Base-by-base conservation (phyloP, 2,888 invertebrate species). In the Thumatha senex region DNA sequence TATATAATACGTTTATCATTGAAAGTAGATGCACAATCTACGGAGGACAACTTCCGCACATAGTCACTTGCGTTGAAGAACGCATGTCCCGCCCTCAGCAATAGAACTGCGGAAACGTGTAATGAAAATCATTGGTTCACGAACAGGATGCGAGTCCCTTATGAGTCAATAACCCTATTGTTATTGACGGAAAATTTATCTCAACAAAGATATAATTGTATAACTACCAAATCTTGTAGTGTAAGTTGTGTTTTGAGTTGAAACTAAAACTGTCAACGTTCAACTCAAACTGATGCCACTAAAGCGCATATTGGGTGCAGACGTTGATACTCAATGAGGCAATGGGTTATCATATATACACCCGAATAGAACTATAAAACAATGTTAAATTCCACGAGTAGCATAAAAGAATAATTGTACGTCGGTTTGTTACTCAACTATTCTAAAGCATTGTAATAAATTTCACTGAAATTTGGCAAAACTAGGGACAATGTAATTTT, bases 1-100 rank as follows among this genome's bases (percentile, higher is more conserved):
- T 18, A 39, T 35, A 39, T 34, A 42, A 61, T 63, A 63, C 38
- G 56, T 58, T 58, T 62, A 51, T 55, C 46, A 63, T 60, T 57
- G 51, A 55, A 55, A 49, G 47, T 63, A 58, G 56, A 52, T 51
- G 48, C 48, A 56, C 47, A 52, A 54, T 64, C 65, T 60, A 70
- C 75, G 76, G 80, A 77, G 63, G 70, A 70, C 73, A 77, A 82
- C 80, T 73, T 82, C 81, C 68, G 64, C 66, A 60, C 48, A 41
- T 62, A 56, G 63, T 54, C 8, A 31, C 56, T 67, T 56, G 56
- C 70, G 70, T 74, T 73, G 76, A 72, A 73, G 74, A 71, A 73
- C 71, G 69, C 15, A 62, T 66, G 65, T 64, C 58, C 67, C 66
- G 69, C 65, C 65, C 72, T 46, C 48, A 46, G 46, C 46, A 58